These are phyloP conservation scores for Galeopsomyia nigrocyanea DNA, from an alignment of 2,888 invertebrate species.

Conservation along the genomic window DNA sequence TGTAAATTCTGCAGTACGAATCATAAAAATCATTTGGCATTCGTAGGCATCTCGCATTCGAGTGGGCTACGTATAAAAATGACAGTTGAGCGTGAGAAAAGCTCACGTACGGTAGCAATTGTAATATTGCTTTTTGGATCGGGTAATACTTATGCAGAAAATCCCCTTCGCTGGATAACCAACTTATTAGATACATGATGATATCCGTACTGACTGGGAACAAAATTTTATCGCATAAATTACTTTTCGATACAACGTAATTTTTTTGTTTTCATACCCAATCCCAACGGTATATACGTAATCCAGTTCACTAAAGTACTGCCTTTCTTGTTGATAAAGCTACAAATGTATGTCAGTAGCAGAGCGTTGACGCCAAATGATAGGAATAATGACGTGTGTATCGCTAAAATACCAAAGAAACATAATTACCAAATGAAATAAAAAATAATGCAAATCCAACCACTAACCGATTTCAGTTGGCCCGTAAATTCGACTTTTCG, in stretches of 20 bases:
- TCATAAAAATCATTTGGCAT: slow-evolving; percentile 55
- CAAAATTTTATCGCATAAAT: too few species aligned
- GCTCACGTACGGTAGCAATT: slow-evolving; percentile 62
- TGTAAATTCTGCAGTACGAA: slow-evolving; percentile 50
- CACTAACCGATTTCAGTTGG: slow-evolving; percentile 31
- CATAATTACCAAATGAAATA: too few species aligned
- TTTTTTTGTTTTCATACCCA: too few species aligned
- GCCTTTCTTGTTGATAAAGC: slow-evolving; percentile 59
- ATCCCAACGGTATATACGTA: slow-evolving; percentile 58
- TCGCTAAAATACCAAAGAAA: too few species aligned
- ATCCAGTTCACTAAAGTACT: slow-evolving; percentile 54
- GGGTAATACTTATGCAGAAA: slow-evolving; percentile 51
- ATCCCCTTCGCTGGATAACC: too few species aligned
- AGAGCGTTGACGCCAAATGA: slow-evolving; percentile 77
- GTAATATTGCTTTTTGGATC: slow-evolving; percentile 59
- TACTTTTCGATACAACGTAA: too few species aligned
- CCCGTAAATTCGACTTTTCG: slow-evolving; percentile 44
- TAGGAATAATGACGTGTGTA: slow-evolving; percentile 79
- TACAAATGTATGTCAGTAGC: slow-evolving; percentile 60
- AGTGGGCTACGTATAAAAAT: slow-evolving; percentile 55
- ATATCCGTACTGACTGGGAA: too few species aligned
- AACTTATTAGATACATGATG: too few species aligned
- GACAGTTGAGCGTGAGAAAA: slow-evolving; percentile 63
- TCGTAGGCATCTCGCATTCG: slow-evolving; percentile 62
- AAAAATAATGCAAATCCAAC: slow-evolving; percentile 54